Evolutionary conservation across 2,113 vertebrate genomes (phyloP).

Genomic region (Lasiurus cinereus): DNA sequence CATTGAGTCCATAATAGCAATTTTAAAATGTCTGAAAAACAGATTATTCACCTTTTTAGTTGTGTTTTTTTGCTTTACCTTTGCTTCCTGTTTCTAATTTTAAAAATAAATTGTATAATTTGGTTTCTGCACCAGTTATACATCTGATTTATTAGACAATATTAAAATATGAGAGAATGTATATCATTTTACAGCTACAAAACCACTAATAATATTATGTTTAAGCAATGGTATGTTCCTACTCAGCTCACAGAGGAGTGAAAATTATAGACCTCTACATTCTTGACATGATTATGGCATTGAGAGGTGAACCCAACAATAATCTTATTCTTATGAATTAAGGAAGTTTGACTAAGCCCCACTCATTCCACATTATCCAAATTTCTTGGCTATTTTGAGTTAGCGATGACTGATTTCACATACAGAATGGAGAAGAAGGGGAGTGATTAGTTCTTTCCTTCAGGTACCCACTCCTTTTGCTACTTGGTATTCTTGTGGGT

Average conservation of each 20-base stretch:
- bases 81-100: conserved; percentile 49
- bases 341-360: not conserved
- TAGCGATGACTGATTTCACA: not conserved
- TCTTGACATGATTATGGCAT: not conserved
- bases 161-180: conserved; percentile 1
- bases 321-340: not conserved
- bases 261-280: not conserved
- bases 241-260: not conserved
- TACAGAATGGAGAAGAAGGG: not conserved
- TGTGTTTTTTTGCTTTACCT: not conserved
- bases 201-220: not conserved
- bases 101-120: not conserved
- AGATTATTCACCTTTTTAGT: not conserved
- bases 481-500: not conserved
- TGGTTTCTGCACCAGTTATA: conserved; percentile 7
- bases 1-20: not conserved
- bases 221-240: not conserved
- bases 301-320: not conserved
- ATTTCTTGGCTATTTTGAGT: not conserved
- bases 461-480: not conserved
- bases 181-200: not conserved
- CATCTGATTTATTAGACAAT: conserved; percentile 13
- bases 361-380: not conserved
- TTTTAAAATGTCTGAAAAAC: conserved; percentile 10
- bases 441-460: not conserved